Conservation (phyloP, 2,797 vertebrate genomes). For the Enteromius thamalakanensis region DNA sequence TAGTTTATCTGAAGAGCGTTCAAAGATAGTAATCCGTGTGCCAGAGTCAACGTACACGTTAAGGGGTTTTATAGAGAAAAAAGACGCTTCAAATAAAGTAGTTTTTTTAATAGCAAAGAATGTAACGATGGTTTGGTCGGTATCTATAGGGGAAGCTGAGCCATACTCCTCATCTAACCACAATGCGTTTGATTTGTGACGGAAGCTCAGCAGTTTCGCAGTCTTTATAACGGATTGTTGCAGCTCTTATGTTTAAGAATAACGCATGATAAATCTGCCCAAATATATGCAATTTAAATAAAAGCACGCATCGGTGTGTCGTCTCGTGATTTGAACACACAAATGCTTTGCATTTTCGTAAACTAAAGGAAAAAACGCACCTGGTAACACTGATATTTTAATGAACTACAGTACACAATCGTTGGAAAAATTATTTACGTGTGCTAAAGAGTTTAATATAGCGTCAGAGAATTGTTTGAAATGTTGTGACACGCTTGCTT, state of each 20-base stretch:
- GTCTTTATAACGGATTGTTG: not conserved
- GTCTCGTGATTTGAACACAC: not conserved
- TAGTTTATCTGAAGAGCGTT: constrained; percentile 19
- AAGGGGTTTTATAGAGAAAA: not conserved
- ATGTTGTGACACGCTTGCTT: not conserved
- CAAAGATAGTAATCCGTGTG: constrained; percentile 15
- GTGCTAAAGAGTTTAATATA: not conserved
- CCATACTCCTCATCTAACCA: constrained; percentile 4
- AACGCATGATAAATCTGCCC: not conserved
- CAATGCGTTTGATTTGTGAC: constrained; percentile 24
- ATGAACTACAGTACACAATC: not conserved
- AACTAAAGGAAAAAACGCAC: not conserved
- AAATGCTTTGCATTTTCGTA: not conserved
- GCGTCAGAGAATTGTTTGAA: not conserved
- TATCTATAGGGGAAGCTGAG: constrained; percentile 16
- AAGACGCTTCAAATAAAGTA: not conserved
- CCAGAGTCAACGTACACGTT: not conserved
- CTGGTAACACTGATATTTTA: not conserved
- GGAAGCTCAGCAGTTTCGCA: not conserved
- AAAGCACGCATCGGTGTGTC: not conserved
- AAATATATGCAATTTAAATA: not conserved
- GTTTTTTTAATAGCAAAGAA: not conserved
- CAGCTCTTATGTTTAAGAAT: not conserved
- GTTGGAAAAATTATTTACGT: not conserved
- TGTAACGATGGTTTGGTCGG: not conserved